Conservation (phyloP, 1,140 invertebrate genomes). For the Octopus bimaculoides region DNA sequence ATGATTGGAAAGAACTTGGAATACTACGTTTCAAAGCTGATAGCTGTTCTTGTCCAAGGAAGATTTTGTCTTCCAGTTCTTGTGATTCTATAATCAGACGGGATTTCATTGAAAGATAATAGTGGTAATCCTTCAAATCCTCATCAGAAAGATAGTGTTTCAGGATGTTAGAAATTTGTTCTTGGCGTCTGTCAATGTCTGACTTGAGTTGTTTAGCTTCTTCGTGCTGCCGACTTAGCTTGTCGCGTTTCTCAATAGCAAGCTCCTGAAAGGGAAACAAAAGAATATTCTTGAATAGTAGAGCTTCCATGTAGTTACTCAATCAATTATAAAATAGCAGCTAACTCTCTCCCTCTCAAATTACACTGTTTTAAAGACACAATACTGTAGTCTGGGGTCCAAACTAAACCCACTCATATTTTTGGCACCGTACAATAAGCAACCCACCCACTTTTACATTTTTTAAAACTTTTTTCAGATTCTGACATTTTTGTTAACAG, state of each 20-base stretch:
- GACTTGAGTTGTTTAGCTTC: constrained; percentile 81
- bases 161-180: constrained; percentile 73
- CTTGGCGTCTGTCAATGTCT: constrained; percentile 77
- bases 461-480: no score
- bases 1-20: constrained; percentile 15
- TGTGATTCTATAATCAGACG: constrained; percentile 81
- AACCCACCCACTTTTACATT: no score
- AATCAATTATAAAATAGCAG: no score
- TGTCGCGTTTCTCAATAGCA: constrained; percentile 75
- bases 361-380: no score
- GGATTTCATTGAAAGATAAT: constrained; percentile 90
- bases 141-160: constrained; percentile 73
- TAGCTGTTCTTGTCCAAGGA: constrained; percentile 83
- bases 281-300: no score
- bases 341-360: no score
- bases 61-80: constrained; percentile 84
- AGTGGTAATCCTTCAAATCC: constrained; percentile 79
- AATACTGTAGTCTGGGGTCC: no score
- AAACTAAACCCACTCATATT: no score
- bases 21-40: constrained; percentile 49
- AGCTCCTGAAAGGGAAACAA: constrained; percentile 64
- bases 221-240: constrained; percentile 75
- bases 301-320: no score
- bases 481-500: no score
- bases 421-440: no score